A percentile compares a stretch with the other conserved stretches of the same genome.
These are phyloP conservation scores for Phalera bucephala DNA, from an alignment of 2,888 invertebrate genomes.

Conservation along the genomic window DNA sequence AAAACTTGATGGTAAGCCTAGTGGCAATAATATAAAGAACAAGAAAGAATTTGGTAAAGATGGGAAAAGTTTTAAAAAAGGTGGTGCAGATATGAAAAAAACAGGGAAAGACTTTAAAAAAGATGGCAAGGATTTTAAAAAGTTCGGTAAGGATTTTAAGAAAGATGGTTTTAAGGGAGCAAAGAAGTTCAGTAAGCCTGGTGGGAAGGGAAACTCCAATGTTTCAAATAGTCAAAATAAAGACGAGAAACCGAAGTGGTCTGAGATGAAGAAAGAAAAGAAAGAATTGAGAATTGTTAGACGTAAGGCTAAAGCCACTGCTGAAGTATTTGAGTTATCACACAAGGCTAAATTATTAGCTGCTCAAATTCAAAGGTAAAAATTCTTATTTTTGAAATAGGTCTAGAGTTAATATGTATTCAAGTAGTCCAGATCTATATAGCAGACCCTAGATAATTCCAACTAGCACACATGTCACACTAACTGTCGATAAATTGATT, in stretches of 20 bases:
- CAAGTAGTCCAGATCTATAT: too few species aligned
- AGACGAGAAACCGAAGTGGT: conserved; percentile 85
- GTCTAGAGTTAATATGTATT: too few species aligned
- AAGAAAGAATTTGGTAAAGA: conserved; percentile 9
- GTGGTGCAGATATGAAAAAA: conserved; percentile 5
- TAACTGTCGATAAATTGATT: too few species aligned
- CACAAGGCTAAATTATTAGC: conserved; percentile 71
- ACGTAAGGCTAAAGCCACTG: conserved; percentile 82
- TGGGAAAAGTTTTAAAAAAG: conserved; percentile 25
- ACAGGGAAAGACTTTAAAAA: conserved; percentile 18
- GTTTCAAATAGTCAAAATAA: conserved; percentile 42
- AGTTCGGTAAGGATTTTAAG: conserved; percentile 20
- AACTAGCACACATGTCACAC: too few species aligned
- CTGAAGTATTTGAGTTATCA: conserved; percentile 71
- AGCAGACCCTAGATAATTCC: too few species aligned
- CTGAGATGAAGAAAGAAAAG: conserved; percentile 88
- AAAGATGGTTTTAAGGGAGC: conserved; percentile 24
- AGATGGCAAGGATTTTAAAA: conserved; percentile 20
- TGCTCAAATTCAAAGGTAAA: conserved; percentile 72
- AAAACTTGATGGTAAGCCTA: conserved; percentile 20
- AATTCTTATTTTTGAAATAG: too few species aligned
- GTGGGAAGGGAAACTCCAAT: conserved; percentile 38
- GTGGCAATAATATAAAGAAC: conserved; percentile 14
- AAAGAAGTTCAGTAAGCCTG: conserved; percentile 31
- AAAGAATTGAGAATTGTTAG: conserved; percentile 86